Evolutionary conservation across 2,797 vertebrate species (phyloP).

Genomic region (Acanthornis magna): DNA sequence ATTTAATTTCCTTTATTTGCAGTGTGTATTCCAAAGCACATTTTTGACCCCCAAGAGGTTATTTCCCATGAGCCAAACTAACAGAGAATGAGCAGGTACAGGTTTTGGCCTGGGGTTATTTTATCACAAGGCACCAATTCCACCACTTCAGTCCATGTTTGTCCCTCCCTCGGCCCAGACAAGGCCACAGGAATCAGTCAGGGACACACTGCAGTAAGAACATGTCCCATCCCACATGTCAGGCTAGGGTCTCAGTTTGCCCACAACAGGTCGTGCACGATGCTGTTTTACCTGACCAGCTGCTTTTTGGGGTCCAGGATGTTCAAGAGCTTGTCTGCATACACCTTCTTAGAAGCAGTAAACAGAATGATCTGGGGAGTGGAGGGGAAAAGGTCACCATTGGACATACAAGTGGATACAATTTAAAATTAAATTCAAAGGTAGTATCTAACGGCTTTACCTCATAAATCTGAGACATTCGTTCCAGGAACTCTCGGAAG

Average conservation of each 20-base stretch:
- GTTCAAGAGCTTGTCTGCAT: slow-evolving; percentile 98
- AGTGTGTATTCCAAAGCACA: background rate
- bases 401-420: background rate
- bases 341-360: slow-evolving; percentile 99
- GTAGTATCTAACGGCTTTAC: slow-evolving; percentile 71
- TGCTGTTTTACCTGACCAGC: slow-evolving; percentile 87
- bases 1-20: background rate
- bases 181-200: background rate
- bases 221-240: background rate
- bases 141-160: background rate
- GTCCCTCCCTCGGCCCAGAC: background rate
- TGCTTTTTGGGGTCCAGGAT: slow-evolving; percentile 99
- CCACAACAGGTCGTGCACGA: background rate
- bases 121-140: background rate
- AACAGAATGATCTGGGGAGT: slow-evolving; percentile 94
- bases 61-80: background rate
- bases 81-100: rapidly evolving
- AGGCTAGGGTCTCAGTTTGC: background rate
- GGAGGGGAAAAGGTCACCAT: slow-evolving; percentile 46
- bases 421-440: background rate
- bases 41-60: background rate
- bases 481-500: slow-evolving; percentile 97
- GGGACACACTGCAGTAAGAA: background rate
- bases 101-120: background rate
- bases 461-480: slow-evolving; percentile 99